These are phyloP conservation scores for Corythaixoides concolor DNA, from an alignment of 2,113 vertebrate genomes.

Conservation along the genomic window DNA sequence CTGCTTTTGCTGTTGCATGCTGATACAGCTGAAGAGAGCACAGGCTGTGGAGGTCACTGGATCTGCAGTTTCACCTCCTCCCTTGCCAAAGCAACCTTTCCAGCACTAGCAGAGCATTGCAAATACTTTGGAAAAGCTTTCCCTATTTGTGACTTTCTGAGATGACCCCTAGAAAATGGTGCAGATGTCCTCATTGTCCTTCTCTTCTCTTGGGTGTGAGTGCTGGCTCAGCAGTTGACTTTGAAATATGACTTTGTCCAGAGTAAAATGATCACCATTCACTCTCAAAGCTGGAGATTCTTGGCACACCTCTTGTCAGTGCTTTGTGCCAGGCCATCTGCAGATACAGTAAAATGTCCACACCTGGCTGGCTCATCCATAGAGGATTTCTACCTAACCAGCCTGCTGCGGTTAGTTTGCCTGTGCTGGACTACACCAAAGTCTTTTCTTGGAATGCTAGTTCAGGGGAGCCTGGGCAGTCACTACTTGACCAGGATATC, in stretches of 20 bases:
- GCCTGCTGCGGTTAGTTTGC: not conserved
- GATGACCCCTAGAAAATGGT: not conserved
- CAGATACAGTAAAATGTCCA: not conserved
- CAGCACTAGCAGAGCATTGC: not conserved
- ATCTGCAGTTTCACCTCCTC: not conserved
- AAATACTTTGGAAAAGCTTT: not conserved
- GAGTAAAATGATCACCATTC: not conserved
- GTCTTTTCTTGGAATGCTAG: not conserved
- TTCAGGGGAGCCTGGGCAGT: not conserved
- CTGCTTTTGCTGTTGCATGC: not conserved
- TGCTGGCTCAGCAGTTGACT: not conserved
- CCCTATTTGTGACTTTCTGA: not conserved
- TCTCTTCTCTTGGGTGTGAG: not conserved
- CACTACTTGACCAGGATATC: not conserved
- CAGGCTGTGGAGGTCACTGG: not conserved
- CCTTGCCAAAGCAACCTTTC: not conserved
- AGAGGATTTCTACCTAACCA: not conserved
- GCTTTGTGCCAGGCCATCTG: not conserved
- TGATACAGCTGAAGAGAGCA: not conserved
- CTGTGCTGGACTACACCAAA: not conserved
- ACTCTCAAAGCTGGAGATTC: not conserved
- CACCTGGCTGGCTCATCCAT: fast-evolving
- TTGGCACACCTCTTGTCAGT: not conserved
- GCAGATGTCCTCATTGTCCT: not conserved
- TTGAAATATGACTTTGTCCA: not conserved